These are phyloP conservation scores for Phataginus tricuspis DNA, from an alignment of 2,797 vertebrate genomes.

Conservation along the genomic window DNA sequence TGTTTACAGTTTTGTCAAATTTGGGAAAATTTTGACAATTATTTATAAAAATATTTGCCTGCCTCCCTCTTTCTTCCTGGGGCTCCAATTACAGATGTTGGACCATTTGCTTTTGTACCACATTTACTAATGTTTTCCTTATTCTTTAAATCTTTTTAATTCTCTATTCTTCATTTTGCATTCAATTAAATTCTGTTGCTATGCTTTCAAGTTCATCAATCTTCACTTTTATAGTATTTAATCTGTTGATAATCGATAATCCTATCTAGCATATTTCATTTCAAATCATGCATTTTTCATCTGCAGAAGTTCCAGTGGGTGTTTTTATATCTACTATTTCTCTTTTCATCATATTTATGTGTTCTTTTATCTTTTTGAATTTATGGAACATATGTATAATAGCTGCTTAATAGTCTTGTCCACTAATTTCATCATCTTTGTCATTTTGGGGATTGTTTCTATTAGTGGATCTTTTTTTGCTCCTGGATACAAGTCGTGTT, in stretches of 20 bases:
- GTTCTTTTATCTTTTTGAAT: not conserved
- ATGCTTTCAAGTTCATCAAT: not conserved
- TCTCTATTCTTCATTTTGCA: not conserved
- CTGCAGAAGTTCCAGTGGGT: not conserved
- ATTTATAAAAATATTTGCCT: not conserved
- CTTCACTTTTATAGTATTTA: not conserved
- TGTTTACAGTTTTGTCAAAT: not conserved
- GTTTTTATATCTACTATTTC: not conserved
- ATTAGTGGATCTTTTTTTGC: not conserved
- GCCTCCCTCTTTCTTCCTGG: not conserved
- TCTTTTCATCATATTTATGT: not conserved
- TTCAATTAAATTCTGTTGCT: not conserved
- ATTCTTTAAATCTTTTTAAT: not conserved
- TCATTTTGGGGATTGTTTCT: not conserved
- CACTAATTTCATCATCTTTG: not conserved
- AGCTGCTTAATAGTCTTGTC: not conserved
- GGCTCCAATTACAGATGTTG: not conserved
- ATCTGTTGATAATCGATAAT: not conserved
- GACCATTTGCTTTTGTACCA: not conserved
- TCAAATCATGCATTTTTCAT: not conserved
- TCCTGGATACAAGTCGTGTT: not conserved
- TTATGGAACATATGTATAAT: not conserved
- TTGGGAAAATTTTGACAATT: not conserved
- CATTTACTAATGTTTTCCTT: not conserved
- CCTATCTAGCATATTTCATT: not conserved